A percentile compares a stretch with the other conserved stretches of the same genome.
phyloP scores from a whole-genome alignment of 2,888 invertebrate genomes.

The Chaitophorus viminalis region DNA sequence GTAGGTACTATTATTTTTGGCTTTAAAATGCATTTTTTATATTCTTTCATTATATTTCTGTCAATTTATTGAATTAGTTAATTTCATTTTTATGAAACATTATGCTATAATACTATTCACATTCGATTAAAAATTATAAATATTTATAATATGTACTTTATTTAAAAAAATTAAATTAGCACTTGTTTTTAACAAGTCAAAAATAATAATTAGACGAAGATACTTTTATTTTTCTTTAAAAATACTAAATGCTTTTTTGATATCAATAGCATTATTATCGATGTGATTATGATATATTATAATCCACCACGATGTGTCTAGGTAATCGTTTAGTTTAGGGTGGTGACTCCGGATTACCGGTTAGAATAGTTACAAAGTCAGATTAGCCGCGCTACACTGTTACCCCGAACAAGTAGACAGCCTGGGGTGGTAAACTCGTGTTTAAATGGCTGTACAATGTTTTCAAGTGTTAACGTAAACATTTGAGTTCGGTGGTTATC shows the following conservation, averaged over 20 bases:
- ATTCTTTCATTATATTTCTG: too few relatives aligned
- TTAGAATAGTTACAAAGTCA: constrained; percentile 34
- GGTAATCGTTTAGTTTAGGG: constrained; percentile 18
- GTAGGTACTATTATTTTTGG: too few relatives aligned
- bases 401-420: not conserved
- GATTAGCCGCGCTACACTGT: constrained; percentile 18
- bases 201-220: too few relatives aligned
- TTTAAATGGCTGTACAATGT: constrained; percentile 38
- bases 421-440: not conserved
- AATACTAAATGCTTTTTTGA: not conserved
- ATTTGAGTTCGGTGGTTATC: constrained; percentile 36
- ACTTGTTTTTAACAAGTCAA: too few relatives aligned
- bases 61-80: too few relatives aligned
- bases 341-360: constrained; percentile 20
- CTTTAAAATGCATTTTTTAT: too few relatives aligned
- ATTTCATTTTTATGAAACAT: too few relatives aligned
- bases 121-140: too few relatives aligned
- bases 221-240: too few relatives aligned
- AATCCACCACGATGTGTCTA: not conserved
- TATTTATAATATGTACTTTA: too few relatives aligned
- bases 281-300: not conserved
- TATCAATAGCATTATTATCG: not conserved
- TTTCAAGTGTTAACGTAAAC: constrained; percentile 54
- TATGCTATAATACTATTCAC: too few relatives aligned
- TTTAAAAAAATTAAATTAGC: too few relatives aligned